Conservation (phyloP, 2,797 vertebrate species). For the Nasua narica region DNA sequence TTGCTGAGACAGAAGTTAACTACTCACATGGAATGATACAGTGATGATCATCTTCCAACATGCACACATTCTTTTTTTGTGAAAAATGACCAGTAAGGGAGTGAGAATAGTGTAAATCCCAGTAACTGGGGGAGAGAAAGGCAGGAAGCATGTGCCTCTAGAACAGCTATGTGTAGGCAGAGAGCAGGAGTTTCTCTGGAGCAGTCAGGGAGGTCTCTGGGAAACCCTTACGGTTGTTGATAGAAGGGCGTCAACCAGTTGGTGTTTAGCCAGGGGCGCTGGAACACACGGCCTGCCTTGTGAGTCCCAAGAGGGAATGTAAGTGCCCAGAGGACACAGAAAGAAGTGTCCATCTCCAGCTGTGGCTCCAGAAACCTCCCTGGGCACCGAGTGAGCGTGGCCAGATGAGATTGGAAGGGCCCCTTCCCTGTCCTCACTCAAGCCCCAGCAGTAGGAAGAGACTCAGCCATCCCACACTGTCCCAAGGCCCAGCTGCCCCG, state of each 20-base stretch:
- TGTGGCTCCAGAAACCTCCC: background rate
- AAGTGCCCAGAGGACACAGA: background rate
- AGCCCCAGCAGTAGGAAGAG: background rate
- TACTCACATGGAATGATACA: background rate
- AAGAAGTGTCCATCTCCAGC: background rate
- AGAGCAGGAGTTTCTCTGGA: background rate
- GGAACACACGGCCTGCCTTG: background rate
- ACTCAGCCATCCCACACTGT: rapidly evolving
- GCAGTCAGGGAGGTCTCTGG: background rate
- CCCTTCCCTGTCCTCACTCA: background rate
- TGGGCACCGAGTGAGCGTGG: background rate
- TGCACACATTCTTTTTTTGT: background rate
- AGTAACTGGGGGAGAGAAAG: background rate
- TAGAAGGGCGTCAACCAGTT: background rate
- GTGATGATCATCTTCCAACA: background rate
- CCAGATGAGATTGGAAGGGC: background rate
- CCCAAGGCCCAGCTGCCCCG: background rate
- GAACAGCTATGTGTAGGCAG: background rate
- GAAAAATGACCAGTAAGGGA: background rate
- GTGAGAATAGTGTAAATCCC: background rate
- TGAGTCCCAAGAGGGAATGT: too few relatives aligned
- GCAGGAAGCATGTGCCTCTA: background rate
- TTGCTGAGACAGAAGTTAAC: background rate
- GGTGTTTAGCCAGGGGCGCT: background rate
- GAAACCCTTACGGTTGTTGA: background rate